Percentiles rank a stretch among this genome's conserved stretches.
Conservation (phyloP, 92 coral and sea anemone species). For the Palythoa caribaeorum region DNA sequence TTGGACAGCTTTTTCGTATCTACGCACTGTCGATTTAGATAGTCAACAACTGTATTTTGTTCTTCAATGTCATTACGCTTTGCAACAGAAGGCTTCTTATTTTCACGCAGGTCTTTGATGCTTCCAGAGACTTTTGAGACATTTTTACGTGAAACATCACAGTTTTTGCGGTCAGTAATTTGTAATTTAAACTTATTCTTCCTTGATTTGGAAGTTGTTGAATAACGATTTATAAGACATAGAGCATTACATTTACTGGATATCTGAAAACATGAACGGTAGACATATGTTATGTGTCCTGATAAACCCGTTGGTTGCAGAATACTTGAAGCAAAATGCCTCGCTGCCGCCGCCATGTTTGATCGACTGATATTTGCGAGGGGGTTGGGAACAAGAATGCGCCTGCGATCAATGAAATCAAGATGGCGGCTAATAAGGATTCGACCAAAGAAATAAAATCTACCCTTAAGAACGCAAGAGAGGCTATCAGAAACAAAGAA, state of each 20-base stretch:
- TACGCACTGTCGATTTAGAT: constrained; percentile 21
- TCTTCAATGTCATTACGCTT: not conserved
- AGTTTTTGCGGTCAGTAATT: too few species aligned
- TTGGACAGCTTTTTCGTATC: not conserved
- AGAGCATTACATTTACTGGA: not conserved
- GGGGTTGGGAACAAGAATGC: constrained; percentile 3
- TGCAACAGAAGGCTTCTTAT: not conserved
- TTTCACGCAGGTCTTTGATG: not conserved
- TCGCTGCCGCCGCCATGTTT: constrained; percentile 32
- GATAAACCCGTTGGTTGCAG: not conserved
- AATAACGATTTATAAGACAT: not conserved
- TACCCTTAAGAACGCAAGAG: constrained; percentile 87
- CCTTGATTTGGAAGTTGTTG: not conserved
- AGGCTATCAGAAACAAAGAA: constrained; percentile 92
- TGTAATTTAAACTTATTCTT: not conserved
- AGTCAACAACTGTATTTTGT: constrained; percentile 15
- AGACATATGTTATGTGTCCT: not conserved
- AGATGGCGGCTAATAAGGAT: constrained; percentile 65
- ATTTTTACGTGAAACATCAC: not conserved
- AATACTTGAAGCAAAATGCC: not conserved
- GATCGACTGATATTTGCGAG: not conserved
- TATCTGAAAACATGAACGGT: not conserved
- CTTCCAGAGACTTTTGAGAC: not conserved
- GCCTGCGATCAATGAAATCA: constrained; percentile 37
- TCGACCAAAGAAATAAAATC: constrained; percentile 89